Base-by-base conservation (phyloP, 2,113 vertebrate species). In the Neodontobutis hainanensis region DNA sequence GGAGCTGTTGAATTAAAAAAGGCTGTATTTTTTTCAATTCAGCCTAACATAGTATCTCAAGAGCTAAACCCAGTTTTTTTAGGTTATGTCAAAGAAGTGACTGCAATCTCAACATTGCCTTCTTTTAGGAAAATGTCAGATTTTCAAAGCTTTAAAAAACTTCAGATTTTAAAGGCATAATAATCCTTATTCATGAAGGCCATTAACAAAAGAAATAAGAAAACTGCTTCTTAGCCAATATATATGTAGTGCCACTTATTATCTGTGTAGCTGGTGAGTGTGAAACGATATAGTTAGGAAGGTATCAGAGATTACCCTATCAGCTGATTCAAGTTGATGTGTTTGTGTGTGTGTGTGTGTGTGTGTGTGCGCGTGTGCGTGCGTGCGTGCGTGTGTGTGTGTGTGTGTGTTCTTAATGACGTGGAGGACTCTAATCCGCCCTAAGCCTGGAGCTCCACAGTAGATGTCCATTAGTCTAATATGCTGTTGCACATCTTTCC, bases 391-490 rank as follows among this genome's bases (percentile, higher is more conserved):
- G 9, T 36, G 43, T 35, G 51, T 43, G 44, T 63, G 49, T 19
- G 74, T 78, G 76, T 73, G 14, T 34, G 50, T 65, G 82, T 84
- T 83, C 68, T 88, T 87, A 81, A 81, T 91, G 87, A 91, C 82
- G 76, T 82, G 58, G 68, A 69, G 69, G 77, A 84, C 70, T 73
- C 48, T 91, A 92, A 92, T 91, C 90, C 78, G 9, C 61, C 27
- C 68, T 87, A 91, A 90, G 62, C 83, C 82, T 65, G 61, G 62
- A 70, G 73, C 87, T 73, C 74, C 81, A 85, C 80, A 85, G 79
- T 78, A 61, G 81, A 87, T 84, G 80, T 88, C 77, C 81, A 88
- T 90, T 85, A 87, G 86, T 73, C 46, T 87, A 77, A 86, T 84
- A 66, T 83, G 67, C 78, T 81, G 70, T 65, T 70, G 61, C 70